A percentile compares a stretch with the other conserved stretches of the same genome.
Conservation (phyloP, 2,888 invertebrate species). For the Zelleria hepariella region DNA sequence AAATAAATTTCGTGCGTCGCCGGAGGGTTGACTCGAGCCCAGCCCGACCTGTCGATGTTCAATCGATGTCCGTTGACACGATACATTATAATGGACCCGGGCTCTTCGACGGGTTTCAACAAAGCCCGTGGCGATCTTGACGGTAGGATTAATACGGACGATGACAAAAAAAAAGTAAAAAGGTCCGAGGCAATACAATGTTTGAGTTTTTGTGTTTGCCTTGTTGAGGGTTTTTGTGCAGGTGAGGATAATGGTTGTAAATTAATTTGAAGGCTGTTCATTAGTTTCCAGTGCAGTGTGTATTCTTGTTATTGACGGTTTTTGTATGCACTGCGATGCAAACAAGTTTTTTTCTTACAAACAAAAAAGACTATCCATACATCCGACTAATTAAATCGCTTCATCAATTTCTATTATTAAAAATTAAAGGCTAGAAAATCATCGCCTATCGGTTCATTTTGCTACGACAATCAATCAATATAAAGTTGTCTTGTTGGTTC, state of each 20-base stretch:
- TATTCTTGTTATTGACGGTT: not conserved
- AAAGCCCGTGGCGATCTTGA: conserved; percentile 69
- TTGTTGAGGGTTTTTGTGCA: conserved; percentile 37
- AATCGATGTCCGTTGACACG: conserved; percentile 70
- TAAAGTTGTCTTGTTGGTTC: conserved; percentile 38
- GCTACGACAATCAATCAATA: conserved; percentile 49
- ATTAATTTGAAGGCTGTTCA: conserved; percentile 41
- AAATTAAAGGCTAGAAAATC: conserved; percentile 23
- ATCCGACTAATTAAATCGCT: not conserved
- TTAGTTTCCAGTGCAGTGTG: conserved; percentile 17
- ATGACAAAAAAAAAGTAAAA: conserved; percentile 47
- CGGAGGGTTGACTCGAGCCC: conserved; percentile 57
- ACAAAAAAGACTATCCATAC: not conserved
- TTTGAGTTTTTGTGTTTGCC: conserved; percentile 43
- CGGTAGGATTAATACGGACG: conserved; percentile 67
- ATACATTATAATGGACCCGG: conserved; percentile 67
- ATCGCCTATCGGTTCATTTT: conserved; percentile 43
- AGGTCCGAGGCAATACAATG: conserved; percentile 39
- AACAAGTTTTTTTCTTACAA: not conserved
- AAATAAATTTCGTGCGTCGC: conserved; percentile 70
- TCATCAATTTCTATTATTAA: not conserved
- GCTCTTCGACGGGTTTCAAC: conserved; percentile 63
- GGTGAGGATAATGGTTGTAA: conserved; percentile 38
- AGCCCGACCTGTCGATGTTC: conserved; percentile 61
- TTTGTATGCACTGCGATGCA: not conserved